Percentiles rank a stretch among this genome's conserved stretches.
Evolutionary conservation across 2,888 invertebrate genomes (phyloP).

Genomic region (Listrodromus nycthemerus): DNA sequence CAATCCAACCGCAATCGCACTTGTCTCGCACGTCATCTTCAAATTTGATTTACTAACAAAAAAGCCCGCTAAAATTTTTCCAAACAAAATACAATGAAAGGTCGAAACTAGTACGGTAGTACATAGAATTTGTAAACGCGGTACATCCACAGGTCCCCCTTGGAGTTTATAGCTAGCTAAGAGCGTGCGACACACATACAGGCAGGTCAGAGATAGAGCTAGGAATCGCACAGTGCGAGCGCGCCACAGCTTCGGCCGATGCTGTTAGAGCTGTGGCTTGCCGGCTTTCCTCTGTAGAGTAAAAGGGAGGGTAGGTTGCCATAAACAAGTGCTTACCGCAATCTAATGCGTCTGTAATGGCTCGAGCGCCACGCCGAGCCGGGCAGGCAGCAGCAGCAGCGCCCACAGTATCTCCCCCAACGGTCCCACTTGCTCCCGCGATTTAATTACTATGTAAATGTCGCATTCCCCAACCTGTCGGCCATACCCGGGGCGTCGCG

Average conservation of each 20-base stretch:
- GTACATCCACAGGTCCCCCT: conserved; percentile 32
- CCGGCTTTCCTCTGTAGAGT: conserved; percentile 29
- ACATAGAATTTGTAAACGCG: conserved; percentile 28
- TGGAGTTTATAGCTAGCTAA: conserved; percentile 38
- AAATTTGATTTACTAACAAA: not conserved
- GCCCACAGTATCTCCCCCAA: conserved; percentile 83
- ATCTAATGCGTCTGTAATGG: conserved; percentile 85
- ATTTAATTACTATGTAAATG: conserved; percentile 85
- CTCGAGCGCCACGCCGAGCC: conserved; percentile 77
- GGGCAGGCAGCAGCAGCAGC: conserved; percentile 53
- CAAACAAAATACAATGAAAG: not conserved
- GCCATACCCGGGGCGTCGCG: conserved; percentile 73
- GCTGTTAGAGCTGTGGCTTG: conserved; percentile 38
- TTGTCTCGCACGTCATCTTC: no score
- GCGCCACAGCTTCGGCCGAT: conserved; percentile 25
- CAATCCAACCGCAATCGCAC: no score
- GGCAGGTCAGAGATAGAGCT: conserved; percentile 53
- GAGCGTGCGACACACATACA: conserved; percentile 66
- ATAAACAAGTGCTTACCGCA: conserved; percentile 84
- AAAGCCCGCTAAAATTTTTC: not conserved
- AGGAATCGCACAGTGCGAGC: conserved; percentile 17
- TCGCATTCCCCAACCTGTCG: conserved; percentile 84
- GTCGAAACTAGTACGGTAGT: not conserved
- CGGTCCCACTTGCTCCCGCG: conserved; percentile 83
- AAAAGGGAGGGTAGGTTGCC: conserved; percentile 73